These are phyloP conservation scores for Cataglyphis cursor DNA, from an alignment of 2,888 invertebrate species.

Conservation along the genomic window DNA sequence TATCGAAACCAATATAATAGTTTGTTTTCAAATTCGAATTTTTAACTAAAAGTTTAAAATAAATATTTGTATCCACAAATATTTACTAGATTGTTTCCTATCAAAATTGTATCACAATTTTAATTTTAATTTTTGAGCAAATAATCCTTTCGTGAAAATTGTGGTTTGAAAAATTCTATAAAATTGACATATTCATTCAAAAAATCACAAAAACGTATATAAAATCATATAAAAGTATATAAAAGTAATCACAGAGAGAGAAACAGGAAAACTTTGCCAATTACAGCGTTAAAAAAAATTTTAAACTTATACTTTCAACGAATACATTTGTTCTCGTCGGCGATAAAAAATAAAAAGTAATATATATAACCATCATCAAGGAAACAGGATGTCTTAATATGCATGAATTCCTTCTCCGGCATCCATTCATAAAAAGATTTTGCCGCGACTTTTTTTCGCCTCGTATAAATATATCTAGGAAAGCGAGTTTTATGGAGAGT, in stretches of 20 bases:
- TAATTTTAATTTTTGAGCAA: not conserved
- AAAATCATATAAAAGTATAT: not conserved
- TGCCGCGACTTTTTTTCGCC: not conserved
- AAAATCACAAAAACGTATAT: not conserved
- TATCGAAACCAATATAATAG: not conserved
- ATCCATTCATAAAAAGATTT: not conserved
- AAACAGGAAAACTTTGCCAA: too few species aligned
- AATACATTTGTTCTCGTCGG: not conserved
- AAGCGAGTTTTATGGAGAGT: not conserved
- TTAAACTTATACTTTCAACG: not conserved
- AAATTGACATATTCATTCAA: not conserved
- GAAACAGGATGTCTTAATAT: not conserved
- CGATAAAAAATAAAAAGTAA: not conserved
- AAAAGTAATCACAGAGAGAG: not conserved
- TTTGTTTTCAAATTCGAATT: not conserved
- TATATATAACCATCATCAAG: not conserved
- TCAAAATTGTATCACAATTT: not conserved
- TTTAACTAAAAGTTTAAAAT: not conserved
- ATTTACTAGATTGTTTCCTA: not conserved
- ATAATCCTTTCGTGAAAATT: not conserved
- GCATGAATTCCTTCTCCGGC: not conserved
- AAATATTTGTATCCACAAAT: not conserved
- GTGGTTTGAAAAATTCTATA: not conserved
- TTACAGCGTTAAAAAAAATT: not conserved
- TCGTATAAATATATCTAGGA: conserved; percentile 9